Evolutionary conservation across 1,140 invertebrate species (phyloP).

Genomic region (Rhopalosiphum padi): DNA sequence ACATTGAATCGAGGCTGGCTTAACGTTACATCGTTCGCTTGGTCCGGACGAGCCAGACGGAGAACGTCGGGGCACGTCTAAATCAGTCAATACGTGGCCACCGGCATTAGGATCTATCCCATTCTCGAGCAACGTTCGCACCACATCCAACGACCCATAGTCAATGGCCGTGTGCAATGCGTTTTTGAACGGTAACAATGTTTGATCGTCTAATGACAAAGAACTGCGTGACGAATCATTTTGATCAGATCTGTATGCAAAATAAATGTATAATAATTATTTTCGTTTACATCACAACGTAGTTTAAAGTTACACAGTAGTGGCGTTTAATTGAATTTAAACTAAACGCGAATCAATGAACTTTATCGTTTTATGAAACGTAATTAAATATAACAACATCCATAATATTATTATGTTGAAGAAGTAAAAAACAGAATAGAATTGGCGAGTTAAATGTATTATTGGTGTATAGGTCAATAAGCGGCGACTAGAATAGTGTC

Average conservation of each 20-base stretch:
- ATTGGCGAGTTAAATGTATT: not conserved
- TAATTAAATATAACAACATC: too few species aligned
- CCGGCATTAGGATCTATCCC: conserved; percentile 69
- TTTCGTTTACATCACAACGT: not conserved
- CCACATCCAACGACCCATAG: conserved; percentile 68
- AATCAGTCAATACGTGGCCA: conserved; percentile 61
- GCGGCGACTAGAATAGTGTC: not conserved
- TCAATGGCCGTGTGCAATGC: conserved; percentile 69
- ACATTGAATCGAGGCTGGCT: not conserved
- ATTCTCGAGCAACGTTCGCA: conserved; percentile 67
- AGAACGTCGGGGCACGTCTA: conserved; percentile 57
- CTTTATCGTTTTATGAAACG: too few species aligned
- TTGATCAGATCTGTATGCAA: conserved; percentile 7
- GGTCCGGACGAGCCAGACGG: conserved; percentile 39
- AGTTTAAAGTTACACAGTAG: too few species aligned
- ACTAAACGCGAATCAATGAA: too few species aligned
- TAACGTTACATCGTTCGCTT: not conserved
- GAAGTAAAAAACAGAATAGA: too few species aligned
- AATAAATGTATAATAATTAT: not conserved
- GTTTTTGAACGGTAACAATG: conserved; percentile 67
- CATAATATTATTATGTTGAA: too few species aligned
- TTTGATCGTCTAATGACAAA: conserved; percentile 45
- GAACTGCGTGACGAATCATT: conserved; percentile 52
- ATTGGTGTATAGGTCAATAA: not conserved
- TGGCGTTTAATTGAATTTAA: too few species aligned